Percentiles rank a stretch among this genome's conserved stretches.
Conservation (phyloP, 1,140 invertebrate species). For the Chlorops oryzae region DNA sequence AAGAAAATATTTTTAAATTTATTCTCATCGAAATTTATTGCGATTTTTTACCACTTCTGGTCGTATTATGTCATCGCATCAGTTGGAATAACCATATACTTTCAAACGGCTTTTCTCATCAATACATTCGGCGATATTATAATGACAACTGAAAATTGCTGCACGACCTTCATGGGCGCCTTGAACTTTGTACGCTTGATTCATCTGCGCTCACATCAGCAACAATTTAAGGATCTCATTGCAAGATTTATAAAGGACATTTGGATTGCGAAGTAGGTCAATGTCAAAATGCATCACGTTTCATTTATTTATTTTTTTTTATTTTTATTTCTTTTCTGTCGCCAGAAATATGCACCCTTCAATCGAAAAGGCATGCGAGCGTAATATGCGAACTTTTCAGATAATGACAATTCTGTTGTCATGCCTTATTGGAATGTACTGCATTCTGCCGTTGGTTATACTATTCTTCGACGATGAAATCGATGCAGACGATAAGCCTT, state of each 20-base stretch:
- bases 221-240: constrained; percentile 26
- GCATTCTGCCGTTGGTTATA: constrained; percentile 36
- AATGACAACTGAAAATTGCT: constrained; percentile 42
- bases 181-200: constrained; percentile 38
- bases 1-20: background rate
- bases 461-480: constrained; percentile 19
- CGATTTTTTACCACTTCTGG: constrained; percentile 26
- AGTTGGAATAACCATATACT: constrained; percentile 38
- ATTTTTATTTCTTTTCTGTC: background rate
- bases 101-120: constrained; percentile 32
- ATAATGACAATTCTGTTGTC: constrained; percentile 32
- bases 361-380: constrained; percentile 22
- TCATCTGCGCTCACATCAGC: constrained; percentile 32
- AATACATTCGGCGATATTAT: constrained; percentile 35
- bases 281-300: background rate
- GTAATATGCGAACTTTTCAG: constrained; percentile 31
- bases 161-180: constrained; percentile 42
- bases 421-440: constrained; percentile 40
- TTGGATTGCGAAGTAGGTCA: constrained; percentile 39
- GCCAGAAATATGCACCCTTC: constrained; percentile 10
- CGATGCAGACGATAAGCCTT: constrained; percentile 27
- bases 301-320: background rate
- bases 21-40: background rate
- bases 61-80: constrained; percentile 35
- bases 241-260: constrained; percentile 31